Base-by-base conservation (phyloP, 2,113 vertebrate species). In the Cepphus grylle region DNA sequence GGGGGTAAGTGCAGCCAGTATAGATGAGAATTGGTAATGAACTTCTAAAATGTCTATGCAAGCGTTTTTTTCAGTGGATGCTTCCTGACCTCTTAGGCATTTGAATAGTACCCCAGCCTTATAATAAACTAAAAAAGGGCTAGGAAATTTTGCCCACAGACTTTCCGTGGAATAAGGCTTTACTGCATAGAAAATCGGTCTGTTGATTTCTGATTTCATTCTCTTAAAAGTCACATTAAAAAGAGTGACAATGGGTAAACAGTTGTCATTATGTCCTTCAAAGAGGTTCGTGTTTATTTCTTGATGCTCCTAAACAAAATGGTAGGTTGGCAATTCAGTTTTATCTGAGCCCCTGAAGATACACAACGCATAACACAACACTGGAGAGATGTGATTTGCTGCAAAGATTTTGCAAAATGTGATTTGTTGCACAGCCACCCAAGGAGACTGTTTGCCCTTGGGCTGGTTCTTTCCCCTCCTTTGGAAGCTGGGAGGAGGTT, bases 351-450 rank as follows among this genome's bases (percentile, higher is more conserved):
- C 27, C 43, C 18, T 2, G 6, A 70, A 95, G 43, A 88, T 19
- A 83, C 3, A 74, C 30, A 93, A 47, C 23, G 25, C 16, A 23
- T 61, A 77, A 67, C n/a, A 82, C 9, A 70, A 20, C 13, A 77
- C 27, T 91, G 65, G 27, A 43, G 38, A 96, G 42, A 43, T 50
- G 43, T 52, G 72, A 80, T 78, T 58, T 84, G 53, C 58, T 47
- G 73, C 29, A 80, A 74, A 86, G 47, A 74, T 63, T 93, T 84
- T 94, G 45, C 80, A 84, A 65, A 34, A 59, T 58, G 58, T 83
- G n/a, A 61, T 87, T 73, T 90, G 72, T 65, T 70, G 59, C 42
- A 86, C 94, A 91, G 74, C 82, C 78, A 91, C 86, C 80, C 86
- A 91, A 91, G 63, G 43, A 89, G 86, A 72, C 6, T 88, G 56